Evolutionary conservation across 2,113 vertebrate species (phyloP), one percentile per base, ranked within the genome.

Genomic region (Lamprologus tigripictilis): DNA sequence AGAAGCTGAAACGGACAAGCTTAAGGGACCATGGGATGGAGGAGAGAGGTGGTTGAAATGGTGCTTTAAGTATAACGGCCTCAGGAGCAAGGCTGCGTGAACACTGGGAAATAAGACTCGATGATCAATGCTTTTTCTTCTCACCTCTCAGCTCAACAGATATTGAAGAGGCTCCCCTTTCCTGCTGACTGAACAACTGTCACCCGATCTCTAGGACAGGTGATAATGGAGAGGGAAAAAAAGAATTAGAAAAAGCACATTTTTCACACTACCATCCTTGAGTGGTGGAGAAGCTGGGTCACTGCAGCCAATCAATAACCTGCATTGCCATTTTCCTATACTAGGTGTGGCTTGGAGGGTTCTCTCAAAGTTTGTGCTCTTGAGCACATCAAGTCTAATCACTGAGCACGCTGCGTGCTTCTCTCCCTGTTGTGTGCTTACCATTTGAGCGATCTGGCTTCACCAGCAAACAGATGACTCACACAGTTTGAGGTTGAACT

Each of bases 221-320:
- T 93, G 94, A 94, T 95, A 96, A 95, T 93, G 92, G 94, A 92
- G 40, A 88, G 14, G 31, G 2, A 45, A 90, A 90, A 91, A 84
- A 82, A 89, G 82, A 90, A 92, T 31, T 55, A 92, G 88, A 85
- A 93, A 93, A 90, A 76, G 61, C 71, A 80, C 84, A 92, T 92
- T 94, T 94, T 92, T 93, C 91, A 88, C 94, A 90, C 87, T 63
- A 35, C 37, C 82, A 68, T 90, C 84, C 73, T 11, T 82, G 68
- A 89, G 86, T 80, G 63, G 84, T 73, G 61, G 33, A 83, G 80
- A 90, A 80, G 80, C 83, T 53, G 89, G 88, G 88, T 95, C 93
- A 93, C 81, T 90, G 91, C 85, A 42, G 89, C 89, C 92, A 94
- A 94, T 95, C 94, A 92, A 91, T 94, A 89, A 89, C 92, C n/a